Base-by-base conservation (phyloP, 2,797 vertebrate genomes). In the Chelonia mydas region DNA sequence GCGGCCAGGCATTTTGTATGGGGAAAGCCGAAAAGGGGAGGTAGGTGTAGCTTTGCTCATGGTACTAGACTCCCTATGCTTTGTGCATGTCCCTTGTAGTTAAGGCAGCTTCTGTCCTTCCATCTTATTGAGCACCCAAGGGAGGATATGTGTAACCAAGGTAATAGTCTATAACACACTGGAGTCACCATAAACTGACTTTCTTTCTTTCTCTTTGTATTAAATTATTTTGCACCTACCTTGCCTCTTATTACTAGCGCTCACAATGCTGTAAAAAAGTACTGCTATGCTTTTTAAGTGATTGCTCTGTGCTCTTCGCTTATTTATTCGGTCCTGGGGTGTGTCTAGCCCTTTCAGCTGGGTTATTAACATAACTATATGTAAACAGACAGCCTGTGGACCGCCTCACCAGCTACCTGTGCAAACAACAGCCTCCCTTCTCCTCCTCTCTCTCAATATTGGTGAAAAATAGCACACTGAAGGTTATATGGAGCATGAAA, bases 401-500 rank as follows among this genome's bases (percentile, higher is more conserved):
- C 68, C 74, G 50, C 31, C 11, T 81, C 95, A 51, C 59, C 33
- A 78, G 72, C 84, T 90, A 92, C 95, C 91, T 88, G 59, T 81
- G 57, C 80, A 94, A 92, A 72, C 50, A 85, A 84, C 65, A 96
- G 65, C 54, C 89, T 94, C 77, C 57, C 53, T 91, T 84, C 55
- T 79, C 19, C 82, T 83, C 96, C 84, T 92, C 86, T 61, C 90
- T 78, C 92, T 87, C 74, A 50, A 3, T 45, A 51, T 88, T 89
- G 79, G 87, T 96, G 91, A 95, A 96, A 97, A 97, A 95, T 94
- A 97, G 88, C 95, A 80, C 90, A 89, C 90, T 88, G 91, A 85
- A 93, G 85, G 68, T 88, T 95, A 92, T 90, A 95, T 90, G 84
- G 96, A 97, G 96, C 97, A 97, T 98, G 97, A 97, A 97, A 98